These are phyloP conservation scores for Chloroceryle aenea DNA, from an alignment of 2,113 vertebrate genomes.

Conservation along the genomic window DNA sequence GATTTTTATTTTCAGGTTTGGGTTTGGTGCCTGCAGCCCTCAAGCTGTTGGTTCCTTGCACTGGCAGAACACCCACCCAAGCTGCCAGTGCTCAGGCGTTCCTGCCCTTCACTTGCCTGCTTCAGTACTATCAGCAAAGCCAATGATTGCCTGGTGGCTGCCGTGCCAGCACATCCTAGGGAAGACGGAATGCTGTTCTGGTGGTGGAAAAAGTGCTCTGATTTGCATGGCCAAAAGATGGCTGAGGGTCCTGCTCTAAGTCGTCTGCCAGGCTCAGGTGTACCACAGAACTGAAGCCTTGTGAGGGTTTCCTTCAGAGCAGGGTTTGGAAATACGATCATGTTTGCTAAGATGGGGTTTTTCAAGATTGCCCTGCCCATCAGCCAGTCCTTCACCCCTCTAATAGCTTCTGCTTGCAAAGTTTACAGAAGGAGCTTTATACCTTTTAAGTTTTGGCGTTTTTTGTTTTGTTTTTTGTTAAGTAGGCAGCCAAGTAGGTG, in stretches of 20 bases:
- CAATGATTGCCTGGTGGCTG: neutral
- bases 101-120: neutral
- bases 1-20: neutral
- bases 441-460: neutral
- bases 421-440: neutral
- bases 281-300: neutral
- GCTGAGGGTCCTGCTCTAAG: neutral
- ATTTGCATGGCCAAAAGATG: fast-evolving
- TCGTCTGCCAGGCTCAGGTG: neutral
- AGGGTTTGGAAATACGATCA: neutral
- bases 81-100: neutral
- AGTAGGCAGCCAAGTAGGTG: neutral
- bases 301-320: neutral
- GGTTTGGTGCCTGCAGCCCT: neutral
- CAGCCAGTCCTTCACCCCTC: neutral
- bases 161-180: fast-evolving
- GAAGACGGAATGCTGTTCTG: neutral
- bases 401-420: neutral
- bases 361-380: neutral
- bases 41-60: neutral
- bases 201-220: neutral
- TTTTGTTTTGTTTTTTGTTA: neutral
- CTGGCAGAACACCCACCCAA: neutral
- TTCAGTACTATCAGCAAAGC: neutral
- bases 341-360: neutral